Conservation (phyloP, 1,140 invertebrate genomes). For the Pomphorhynchus laevis region DNA sequence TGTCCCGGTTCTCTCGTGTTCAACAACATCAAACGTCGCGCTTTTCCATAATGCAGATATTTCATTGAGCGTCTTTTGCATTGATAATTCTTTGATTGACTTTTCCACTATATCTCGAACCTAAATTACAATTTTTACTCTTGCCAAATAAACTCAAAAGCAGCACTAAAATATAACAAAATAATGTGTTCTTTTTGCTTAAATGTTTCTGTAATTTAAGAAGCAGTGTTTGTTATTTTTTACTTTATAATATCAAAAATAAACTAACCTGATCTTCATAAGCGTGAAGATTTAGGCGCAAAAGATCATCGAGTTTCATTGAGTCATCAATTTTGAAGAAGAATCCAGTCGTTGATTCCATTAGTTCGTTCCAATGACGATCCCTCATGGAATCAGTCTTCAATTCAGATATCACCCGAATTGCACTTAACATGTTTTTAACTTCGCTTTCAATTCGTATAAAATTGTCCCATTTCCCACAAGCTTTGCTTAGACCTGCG, state of each 20-base stretch:
- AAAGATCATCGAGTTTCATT: constrained; percentile 52
- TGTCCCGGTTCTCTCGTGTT: constrained; percentile 41
- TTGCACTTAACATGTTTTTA: constrained; percentile 21
- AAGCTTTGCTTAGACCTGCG: constrained; percentile 52
- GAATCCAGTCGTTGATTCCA: constrained; percentile 55
- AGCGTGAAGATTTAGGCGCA: constrained; percentile 56
- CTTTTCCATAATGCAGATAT: constrained; percentile 50
- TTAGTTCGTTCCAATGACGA: constrained; percentile 70
- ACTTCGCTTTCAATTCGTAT: constrained; percentile 18
- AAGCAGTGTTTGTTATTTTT: no score
- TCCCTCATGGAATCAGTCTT: constrained; percentile 74
- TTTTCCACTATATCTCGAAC: constrained; percentile 59
- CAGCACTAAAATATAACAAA: no score
- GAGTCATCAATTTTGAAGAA: constrained; percentile 55
- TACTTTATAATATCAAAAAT: no score
- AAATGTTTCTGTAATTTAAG: no score
- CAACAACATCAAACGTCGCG: constrained; percentile 62
- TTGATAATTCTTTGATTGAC: constrained; percentile 78
- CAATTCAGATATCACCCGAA: constrained; percentile 47
- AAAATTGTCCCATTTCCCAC: constrained; percentile 22
- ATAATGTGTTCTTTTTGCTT: no score
- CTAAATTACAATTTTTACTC: no score
- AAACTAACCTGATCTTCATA: constrained; percentile 78
- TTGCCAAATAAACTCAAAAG: no score
- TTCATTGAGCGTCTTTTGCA: constrained; percentile 64